Evolutionary conservation across 2,888 invertebrate species (phyloP).

Genomic region (Zaprionus lineosus): DNA sequence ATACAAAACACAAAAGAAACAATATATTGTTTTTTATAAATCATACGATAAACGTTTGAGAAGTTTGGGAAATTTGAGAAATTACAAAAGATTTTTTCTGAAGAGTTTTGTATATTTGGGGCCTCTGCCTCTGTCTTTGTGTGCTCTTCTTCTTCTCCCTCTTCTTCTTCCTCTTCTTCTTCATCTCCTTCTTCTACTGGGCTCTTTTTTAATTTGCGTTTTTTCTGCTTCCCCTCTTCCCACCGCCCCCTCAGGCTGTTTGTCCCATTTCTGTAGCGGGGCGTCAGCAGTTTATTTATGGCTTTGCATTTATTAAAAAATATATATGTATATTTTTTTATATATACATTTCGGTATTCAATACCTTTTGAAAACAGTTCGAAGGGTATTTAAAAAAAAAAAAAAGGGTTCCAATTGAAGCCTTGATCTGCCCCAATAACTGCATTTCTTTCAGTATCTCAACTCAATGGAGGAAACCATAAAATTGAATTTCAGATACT

Average conservation of each 20-base stretch:
- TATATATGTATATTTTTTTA: conserved; percentile 21
- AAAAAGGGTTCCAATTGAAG: no score
- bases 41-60: conserved; percentile 64
- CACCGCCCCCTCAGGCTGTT: neutral
- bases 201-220: conserved; percentile 58
- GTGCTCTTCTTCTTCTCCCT: conserved; percentile 25
- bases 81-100: conserved; percentile 55
- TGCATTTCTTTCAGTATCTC: no score
- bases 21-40: conserved; percentile 15
- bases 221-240: neutral
- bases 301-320: conserved; percentile 73
- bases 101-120: conserved; percentile 3
- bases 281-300: conserved; percentile 69
- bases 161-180: conserved; percentile 15
- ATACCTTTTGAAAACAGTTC: neutral
- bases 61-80: conserved; percentile 70
- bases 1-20: no score
- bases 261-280: conserved; percentile 58
- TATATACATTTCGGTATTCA: conserved; percentile 9
- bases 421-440: no score
- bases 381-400: no score
- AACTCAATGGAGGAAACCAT: no score
- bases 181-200: conserved; percentile 11
- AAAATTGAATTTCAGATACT: no score
- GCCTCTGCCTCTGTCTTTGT: conserved; percentile 36